These are phyloP conservation scores for Oreocharis arfaki DNA, from an alignment of 2,113 vertebrate species.

Conservation along the genomic window DNA sequence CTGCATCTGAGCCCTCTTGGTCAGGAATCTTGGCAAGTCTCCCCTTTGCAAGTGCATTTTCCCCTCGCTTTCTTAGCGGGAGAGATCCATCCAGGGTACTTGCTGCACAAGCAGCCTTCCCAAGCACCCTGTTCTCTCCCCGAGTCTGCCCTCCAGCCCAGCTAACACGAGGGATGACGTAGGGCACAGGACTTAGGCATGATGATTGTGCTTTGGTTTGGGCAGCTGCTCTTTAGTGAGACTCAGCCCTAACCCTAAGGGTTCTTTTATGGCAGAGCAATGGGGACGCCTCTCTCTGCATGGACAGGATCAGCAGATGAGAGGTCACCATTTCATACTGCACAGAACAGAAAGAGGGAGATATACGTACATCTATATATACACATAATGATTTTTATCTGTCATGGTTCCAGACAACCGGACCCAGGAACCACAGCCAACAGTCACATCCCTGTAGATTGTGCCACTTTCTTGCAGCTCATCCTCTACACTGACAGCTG, in stretches of 20 bases:
- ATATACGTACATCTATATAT: not conserved
- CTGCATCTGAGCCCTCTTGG: not conserved
- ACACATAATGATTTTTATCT: not conserved
- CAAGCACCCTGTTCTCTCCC: not conserved
- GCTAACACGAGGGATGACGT: rapidly evolving
- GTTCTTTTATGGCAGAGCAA: not conserved
- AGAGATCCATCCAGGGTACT: not conserved
- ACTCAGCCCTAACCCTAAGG: not conserved
- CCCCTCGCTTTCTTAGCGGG: rapidly evolving
- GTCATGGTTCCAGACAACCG: not conserved
- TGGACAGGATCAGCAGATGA: not conserved
- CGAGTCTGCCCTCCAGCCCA: not conserved
- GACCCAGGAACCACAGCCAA: not conserved
- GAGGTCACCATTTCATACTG: not conserved
- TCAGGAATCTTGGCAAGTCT: not conserved
- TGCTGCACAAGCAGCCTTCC: not conserved
- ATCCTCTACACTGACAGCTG: not conserved
- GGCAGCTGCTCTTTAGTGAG: not conserved
- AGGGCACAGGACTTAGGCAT: not conserved
- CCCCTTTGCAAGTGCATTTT: not conserved
- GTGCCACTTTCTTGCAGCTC: not conserved
- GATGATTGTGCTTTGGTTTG: not conserved
- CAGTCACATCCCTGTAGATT: not conserved
- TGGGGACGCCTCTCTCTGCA: not conserved
- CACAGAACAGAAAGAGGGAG: not conserved